Evolutionary conservation across 2,888 invertebrate genomes (phyloP), one percentile per base, ranked within the genome.

Genomic region (Ametastegia equiseti): DNA sequence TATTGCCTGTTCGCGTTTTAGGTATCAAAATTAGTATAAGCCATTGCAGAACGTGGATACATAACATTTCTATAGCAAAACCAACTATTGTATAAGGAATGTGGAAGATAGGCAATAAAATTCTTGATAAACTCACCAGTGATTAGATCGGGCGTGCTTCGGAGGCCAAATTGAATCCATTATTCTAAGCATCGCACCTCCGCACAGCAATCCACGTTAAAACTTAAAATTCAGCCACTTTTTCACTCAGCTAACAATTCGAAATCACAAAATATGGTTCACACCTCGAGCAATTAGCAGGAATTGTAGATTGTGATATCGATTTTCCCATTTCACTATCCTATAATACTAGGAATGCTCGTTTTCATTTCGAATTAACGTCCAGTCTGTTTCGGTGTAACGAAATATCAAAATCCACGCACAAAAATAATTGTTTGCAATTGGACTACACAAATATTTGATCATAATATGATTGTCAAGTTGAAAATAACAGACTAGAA

Each of bases 1-100:
- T 65, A 36, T 60, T 27, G 27, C 60, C 65, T 39, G 65, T 3
- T 67, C 65, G 65, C 65, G 65, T 67, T 67, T 67, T 11, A n/a
- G 36, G 36, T 67, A 67, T 67, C 65, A 23, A 67, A 39, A n/a
- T 67, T 67, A 19, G 2, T 39, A 19, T 9, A 11, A 6, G 36
- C 19, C n/a, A n/a, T n/a, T n/a, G n/a, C n/a, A n/a, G n/a, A n/a
- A 27, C 30, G 4, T 2, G 65, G 65, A 36, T 36, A 9, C 7
- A 11, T 36, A 5, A 30, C 11, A 65, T 19, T 27, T 23, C 36
- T 39, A 39, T 39, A n/a, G n/a, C n/a, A n/a, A n/a, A n/a, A n/a
- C n/a, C n/a, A n/a, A n/a, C n/a, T n/a, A n/a, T n/a, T n/a, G n/a
- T n/a, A n/a, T 19, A 39, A 67, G 65, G 65, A 39, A 67, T 67